Evolutionary conservation across 2,113 vertebrate genomes (phyloP).

Genomic region (Clinocottus analis): DNA sequence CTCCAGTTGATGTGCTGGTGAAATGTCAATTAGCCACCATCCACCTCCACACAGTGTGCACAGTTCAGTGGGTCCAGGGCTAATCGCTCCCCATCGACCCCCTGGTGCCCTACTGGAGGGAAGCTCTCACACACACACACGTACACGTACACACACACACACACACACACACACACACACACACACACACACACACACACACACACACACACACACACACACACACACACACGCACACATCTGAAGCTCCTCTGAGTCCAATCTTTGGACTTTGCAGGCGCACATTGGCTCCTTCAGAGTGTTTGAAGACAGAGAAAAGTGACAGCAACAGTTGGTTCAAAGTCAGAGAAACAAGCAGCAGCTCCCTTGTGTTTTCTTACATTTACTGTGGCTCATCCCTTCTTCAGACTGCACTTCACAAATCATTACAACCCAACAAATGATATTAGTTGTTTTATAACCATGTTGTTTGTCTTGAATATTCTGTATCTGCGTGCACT

Average conservation of each 20-base stretch:
- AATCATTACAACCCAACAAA: background rate
- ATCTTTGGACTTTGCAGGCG: conserved; percentile 12
- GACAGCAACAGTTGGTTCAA: background rate
- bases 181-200: no score
- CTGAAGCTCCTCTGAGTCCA: background rate
- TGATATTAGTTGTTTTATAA: background rate
- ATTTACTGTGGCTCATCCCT: background rate
- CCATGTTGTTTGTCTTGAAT: background rate
- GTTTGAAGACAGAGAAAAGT: background rate
- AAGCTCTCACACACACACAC: no score
- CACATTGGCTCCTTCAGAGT: background rate
- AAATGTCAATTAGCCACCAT: conserved; percentile 56
- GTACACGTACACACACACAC: no score
- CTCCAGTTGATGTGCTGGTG: conserved; percentile 48
- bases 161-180: no score
- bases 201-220: no score
- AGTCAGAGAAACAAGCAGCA: background rate
- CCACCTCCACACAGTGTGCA: conserved; percentile 42
- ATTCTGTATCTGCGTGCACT: background rate
- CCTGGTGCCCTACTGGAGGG: no score
- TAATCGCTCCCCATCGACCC: conserved; percentile 56
- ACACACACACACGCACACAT: background rate
- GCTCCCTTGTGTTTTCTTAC: background rate
- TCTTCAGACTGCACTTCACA: background rate
- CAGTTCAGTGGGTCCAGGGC: conserved; percentile 30